These are phyloP conservation scores for Andrena camellia DNA, from an alignment of 2,888 invertebrate species.

Conservation along the genomic window DNA sequence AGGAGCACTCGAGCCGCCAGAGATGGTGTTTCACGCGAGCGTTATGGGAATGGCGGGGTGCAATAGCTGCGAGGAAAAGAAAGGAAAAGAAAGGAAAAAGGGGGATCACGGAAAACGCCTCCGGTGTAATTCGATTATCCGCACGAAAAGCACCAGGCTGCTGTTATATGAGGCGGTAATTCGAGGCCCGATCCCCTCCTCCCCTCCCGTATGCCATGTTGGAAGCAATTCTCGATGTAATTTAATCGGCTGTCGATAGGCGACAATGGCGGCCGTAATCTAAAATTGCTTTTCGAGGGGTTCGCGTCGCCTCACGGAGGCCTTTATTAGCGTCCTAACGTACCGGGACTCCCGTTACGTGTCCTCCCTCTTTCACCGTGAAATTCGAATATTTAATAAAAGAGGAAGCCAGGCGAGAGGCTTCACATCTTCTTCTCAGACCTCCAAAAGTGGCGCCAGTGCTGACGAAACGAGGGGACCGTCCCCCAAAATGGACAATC, in stretches of 20 bases:
- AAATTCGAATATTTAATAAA: conserved; percentile 12
- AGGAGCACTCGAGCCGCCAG: not conserved
- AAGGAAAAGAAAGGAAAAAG: conserved; percentile 10
- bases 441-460: too few relatives aligned
- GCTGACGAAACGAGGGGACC: too few relatives aligned
- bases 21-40: conserved; percentile 20
- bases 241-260: conserved; percentile 74
- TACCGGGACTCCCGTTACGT: not conserved
- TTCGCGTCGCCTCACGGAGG: not conserved
- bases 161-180: conserved; percentile 64
- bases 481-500: too few relatives aligned
- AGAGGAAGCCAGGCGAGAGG: not conserved
- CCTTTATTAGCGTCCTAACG: conserved; percentile 49
- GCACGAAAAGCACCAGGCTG: conserved; percentile 62
- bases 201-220: conserved; percentile 29
- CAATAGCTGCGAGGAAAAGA: not conserved
- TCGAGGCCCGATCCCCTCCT: conserved; percentile 46
- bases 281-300: conserved; percentile 70
- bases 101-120: conserved; percentile 47
- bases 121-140: conserved; percentile 70
- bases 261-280: conserved; percentile 65
- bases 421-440: not conserved
- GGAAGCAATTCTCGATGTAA: conserved; percentile 67
- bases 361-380: not conserved
- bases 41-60: not conserved